Evolutionary conservation across 37 sponge, comb jelly and placozoan species (phyloP).

Genomic region (Aphrocallistes beatrix): DNA sequence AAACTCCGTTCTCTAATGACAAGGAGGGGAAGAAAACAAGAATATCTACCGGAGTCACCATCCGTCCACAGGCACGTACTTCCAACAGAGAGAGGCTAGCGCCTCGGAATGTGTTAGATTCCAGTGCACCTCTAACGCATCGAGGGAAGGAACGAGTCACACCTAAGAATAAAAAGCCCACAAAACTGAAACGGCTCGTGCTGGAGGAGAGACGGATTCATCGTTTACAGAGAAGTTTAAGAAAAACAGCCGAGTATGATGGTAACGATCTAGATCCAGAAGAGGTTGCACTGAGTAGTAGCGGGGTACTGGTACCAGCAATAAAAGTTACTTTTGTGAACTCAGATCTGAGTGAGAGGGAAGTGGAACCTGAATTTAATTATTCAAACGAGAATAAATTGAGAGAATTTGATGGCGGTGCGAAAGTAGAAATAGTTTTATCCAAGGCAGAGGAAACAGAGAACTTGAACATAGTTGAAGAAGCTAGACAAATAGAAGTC

Average conservation of each 20-base stretch:
- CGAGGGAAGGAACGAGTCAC: slow-evolving; percentile 86
- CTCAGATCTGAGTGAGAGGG: background rate
- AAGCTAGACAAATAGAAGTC: background rate
- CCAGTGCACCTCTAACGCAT: slow-evolving; percentile 59
- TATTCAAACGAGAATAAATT: background rate
- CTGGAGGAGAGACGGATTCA: background rate
- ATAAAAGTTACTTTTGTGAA: background rate
- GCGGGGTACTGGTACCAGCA: background rate
- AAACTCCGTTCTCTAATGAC: background rate
- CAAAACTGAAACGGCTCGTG: slow-evolving; percentile 56
- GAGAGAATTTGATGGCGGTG: background rate
- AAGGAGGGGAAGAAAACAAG: background rate
- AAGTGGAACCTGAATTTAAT: background rate
- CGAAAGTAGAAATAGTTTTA: background rate
- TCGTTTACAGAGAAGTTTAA: background rate
- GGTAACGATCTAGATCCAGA: no score
- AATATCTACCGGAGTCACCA: background rate
- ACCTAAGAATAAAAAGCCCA: slow-evolving; percentile 71
- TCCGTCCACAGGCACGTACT: background rate
- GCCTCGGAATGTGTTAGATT: slow-evolving; percentile 67
- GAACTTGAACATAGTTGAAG: background rate
- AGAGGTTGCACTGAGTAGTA: background rate
- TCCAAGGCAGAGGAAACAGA: background rate
- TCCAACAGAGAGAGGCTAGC: background rate
- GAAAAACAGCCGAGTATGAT: background rate